Evolutionary conservation across 1,140 invertebrate species (phyloP).

Genomic region (Drosophila varians): DNA sequence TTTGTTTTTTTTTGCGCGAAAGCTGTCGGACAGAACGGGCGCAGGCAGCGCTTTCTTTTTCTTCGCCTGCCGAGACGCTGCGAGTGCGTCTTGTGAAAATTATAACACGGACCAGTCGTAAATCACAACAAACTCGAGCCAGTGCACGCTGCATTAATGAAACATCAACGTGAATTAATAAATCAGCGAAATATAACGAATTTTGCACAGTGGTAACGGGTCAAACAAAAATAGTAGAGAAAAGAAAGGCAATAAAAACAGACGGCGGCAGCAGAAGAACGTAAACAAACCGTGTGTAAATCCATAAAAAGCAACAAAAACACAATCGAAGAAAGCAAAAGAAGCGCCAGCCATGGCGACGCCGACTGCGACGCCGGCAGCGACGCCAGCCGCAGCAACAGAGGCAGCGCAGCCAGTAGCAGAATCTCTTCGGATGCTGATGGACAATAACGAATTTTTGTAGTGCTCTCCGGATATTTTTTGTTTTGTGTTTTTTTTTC

Average conservation of each 20-base stretch:
- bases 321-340: background rate
- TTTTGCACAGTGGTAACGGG: background rate
- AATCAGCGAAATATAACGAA: background rate
- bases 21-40: background rate
- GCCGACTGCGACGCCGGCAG: background rate
- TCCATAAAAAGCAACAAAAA: slow-evolving; percentile 21
- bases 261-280: background rate
- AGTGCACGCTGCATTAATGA: background rate
- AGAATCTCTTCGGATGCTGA: slow-evolving; percentile 25
- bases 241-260: background rate
- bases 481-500: slow-evolving; percentile 11
- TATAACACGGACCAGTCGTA: background rate
- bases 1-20: background rate
- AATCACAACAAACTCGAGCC: background rate
- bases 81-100: background rate
- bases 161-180: background rate
- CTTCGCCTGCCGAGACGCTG: background rate
- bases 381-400: background rate
- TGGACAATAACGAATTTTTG: slow-evolving; percentile 7
- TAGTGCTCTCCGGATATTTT: slow-evolving; percentile 3
- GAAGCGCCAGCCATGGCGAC: slow-evolving; percentile 1
- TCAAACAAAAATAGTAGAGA: background rate
- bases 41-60: background rate
- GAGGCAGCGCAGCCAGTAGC: slow-evolving; percentile 1
- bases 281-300: slow-evolving; percentile 28